Evolutionary conservation across 1,140 invertebrate species (phyloP), one percentile per base, ranked within the genome.

Genomic region (Limonius californicus): DNA sequence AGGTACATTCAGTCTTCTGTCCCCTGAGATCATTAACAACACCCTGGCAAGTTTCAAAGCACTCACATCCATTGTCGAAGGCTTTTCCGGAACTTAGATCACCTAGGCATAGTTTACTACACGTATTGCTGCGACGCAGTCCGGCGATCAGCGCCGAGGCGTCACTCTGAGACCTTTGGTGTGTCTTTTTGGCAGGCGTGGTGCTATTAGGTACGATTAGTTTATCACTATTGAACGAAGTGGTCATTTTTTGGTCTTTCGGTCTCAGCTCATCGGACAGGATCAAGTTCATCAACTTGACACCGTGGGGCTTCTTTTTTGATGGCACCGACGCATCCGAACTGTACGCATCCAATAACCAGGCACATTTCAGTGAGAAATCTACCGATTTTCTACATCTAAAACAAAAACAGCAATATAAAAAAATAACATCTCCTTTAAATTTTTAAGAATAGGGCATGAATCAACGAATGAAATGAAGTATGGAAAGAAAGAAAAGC

Each of bases 51-150:
- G 77, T 78, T 47, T 82, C 79, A 45, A 81, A 81, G 62, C 95
- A 98, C 64, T 87, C 86, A 81, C 97, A 99, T 59, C 95, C 94
- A 77, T 92, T 97, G 78, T 98, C 94, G 80, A 98, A 99, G 19
- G 95, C 95, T 69, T 91, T 85, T 30, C 95, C 97, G 42, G 94
- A 94, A 57, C 88, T 88, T 57, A 98, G 77, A 81, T 99, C 95
- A 35, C 96, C 96, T 12, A 96, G 80, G 73, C 87, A 89, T 64
- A 87, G 78, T 75, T 85, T 85, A 68, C 78, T 77, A n/a, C 80
- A 43, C 76, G 60, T 74, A 70, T 43, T 72, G 73, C 54, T n/a
- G 78, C 75, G 53, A 30, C 53, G 60, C n/a, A 19, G 12, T 15
- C 19, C 42, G 1, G 18, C 7, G 32, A 81, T 75, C 56, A 85